Evolutionary conservation across 2,113 vertebrate genomes (phyloP).

Genomic region (Bufo gargarizans): DNA sequence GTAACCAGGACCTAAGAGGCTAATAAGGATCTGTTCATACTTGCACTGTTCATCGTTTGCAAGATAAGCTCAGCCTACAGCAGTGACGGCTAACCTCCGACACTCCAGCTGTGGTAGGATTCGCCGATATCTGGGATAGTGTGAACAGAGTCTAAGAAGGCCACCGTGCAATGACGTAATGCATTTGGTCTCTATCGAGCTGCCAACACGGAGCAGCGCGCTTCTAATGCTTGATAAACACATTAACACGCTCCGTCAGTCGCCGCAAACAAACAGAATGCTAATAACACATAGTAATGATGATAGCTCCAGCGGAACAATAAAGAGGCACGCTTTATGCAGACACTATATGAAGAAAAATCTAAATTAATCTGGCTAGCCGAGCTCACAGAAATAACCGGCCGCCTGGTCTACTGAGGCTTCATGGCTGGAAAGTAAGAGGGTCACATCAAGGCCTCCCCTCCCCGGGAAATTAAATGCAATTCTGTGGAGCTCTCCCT

Average conservation of each 20-base stretch:
- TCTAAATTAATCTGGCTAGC: conserved; percentile 16
- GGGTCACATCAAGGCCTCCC: not conserved
- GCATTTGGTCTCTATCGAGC: not conserved
- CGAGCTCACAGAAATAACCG: conserved; percentile 3
- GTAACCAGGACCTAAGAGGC: too few relatives aligned
- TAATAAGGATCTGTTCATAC: too few relatives aligned
- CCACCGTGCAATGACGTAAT: not conserved
- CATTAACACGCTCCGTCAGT: not conserved
- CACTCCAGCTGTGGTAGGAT: too few relatives aligned
- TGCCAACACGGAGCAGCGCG: not conserved
- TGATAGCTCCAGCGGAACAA: conserved; percentile 23
- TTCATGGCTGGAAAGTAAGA: not conserved
- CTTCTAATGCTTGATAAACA: conserved; percentile 16
- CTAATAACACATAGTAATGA: conserved; percentile 36
- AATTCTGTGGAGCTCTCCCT: too few relatives aligned
- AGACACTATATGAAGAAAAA: conserved; percentile 15
- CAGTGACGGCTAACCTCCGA: too few relatives aligned
- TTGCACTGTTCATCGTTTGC: too few relatives aligned
- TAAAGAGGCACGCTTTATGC: not conserved
- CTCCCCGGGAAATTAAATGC: not conserved
- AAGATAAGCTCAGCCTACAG: too few relatives aligned
- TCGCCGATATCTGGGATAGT: not conserved
- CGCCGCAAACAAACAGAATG: conserved; percentile 38
- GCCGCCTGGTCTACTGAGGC: not conserved
- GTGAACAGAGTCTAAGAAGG: not conserved